Conservation (phyloP, 2,113 vertebrate species). For the Passer montanus region DNA sequence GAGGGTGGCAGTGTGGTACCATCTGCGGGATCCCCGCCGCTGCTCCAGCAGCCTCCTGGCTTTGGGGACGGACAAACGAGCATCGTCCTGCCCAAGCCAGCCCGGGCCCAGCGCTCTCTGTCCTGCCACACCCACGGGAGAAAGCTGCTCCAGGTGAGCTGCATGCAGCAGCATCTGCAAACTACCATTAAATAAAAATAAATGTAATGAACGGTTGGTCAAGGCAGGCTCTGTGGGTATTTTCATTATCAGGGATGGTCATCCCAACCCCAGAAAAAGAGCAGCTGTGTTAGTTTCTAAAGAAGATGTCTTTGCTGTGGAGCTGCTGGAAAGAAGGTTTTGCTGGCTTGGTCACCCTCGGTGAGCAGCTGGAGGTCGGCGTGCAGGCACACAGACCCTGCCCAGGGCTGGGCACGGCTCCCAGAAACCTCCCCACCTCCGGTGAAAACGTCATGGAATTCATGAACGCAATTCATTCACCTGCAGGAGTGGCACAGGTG, state of each 20-base stretch:
- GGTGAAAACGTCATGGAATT: background rate
- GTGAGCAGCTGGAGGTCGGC: background rate
- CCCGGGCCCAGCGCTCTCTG: accelerated
- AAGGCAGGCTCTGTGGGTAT: background rate
- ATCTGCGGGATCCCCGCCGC: background rate
- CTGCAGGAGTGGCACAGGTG: background rate
- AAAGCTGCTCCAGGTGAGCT: background rate
- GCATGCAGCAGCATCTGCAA: background rate
- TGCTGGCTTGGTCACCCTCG: background rate
- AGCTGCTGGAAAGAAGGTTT: background rate
- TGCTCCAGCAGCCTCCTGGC: background rate
- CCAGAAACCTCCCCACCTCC: background rate
- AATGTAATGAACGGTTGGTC: background rate
- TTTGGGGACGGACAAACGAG: accelerated
- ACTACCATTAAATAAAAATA: background rate
- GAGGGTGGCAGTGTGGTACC: conserved; percentile 54
- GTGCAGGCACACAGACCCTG: background rate
- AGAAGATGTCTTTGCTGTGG: background rate
- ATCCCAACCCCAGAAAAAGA: background rate
- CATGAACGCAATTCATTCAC: background rate
- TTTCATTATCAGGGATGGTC: background rate
- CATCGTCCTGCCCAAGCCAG: accelerated
- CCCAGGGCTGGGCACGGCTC: accelerated
- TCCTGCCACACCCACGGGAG: accelerated
- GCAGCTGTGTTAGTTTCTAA: background rate